Base-by-base conservation (phyloP, 2,888 invertebrate species). In the Campoplex nolae region DNA sequence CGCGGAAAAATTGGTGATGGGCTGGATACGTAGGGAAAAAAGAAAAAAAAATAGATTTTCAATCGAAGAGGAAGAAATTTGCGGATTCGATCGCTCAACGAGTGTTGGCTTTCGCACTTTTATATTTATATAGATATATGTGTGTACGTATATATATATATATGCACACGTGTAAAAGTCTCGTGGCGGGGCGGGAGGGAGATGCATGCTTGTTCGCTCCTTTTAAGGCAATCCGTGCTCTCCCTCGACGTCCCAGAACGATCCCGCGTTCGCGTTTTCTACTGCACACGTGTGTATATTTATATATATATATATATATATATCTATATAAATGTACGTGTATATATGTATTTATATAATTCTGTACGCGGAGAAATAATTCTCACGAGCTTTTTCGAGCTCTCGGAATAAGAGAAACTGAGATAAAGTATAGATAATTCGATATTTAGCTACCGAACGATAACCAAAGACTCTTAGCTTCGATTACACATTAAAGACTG, bases 201-300 rank as follows among this genome's bases (percentile, higher is more conserved):
- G 93, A 93, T 93, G 92, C 92, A 90, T 93, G 92, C 92, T 93
- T 93, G 92, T 91, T 91, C 93, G 93, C 93, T 92, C 93, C 93
- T 93, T 93, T 93, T 93, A 93, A 91, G 93, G 93, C 88, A 91
- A 93, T 93, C 93, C 90, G 90, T 90, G 91, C 91, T 84, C 87
- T 87, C 86, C 83, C 88, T 88, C 88, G 88, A 84, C 84, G 86
- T 88, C 85, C 83, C 84, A 78, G 86, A 86, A 88, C 85, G 89
- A 87, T 83, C 87, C 74, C 67, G 70, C 77, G 74, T 74, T 84
- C 86, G 82, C 82, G 65, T 84, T 84, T 75, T 80, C 81, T 75
- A 77, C 74, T 28, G 42, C 56, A 67, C 42, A 67, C 23, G 23
- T 71, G 58, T 71, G 51, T 58, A 73, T 81, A 23, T 77, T 35